phyloP scores from a whole-genome alignment of 1,140 invertebrate species.

The Propsilocerus akamusi region DNA sequence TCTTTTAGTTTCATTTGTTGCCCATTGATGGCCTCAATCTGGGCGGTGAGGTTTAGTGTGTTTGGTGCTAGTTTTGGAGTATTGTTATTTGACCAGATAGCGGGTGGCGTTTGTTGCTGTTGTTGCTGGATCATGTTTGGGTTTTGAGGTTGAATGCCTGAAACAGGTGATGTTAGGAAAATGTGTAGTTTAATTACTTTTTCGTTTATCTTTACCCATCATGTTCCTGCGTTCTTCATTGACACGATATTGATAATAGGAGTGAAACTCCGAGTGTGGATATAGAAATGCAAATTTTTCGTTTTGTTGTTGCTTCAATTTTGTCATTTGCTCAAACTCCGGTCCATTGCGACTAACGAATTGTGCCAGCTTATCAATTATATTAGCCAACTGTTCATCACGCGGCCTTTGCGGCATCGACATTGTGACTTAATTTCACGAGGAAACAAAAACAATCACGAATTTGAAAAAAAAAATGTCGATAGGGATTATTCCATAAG shows the following conservation, averaged over 20 bases:
- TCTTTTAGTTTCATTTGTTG: conserved; percentile 72
- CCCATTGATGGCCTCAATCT: conserved; percentile 31
- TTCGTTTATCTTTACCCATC: neutral
- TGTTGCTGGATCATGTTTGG: neutral
- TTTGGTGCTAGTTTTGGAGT: conserved; percentile 17
- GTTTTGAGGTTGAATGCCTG: conserved; percentile 12
- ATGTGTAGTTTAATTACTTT: neutral
- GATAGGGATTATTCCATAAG: no score
- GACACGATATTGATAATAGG: conserved; percentile 91
- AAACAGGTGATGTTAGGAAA: conserved; percentile 12
- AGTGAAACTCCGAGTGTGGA: conserved; percentile 75
- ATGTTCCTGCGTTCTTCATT: neutral
- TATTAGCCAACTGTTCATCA: conserved; percentile 82
- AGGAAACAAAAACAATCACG: no score
- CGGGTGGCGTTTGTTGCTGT: neutral
- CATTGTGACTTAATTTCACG: no score
- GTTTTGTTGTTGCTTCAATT: conserved; percentile 94
- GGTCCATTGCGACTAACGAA: conserved; percentile 97
- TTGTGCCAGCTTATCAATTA: conserved; percentile 95
- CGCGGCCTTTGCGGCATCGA: neutral
- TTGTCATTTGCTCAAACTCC: conserved; percentile 96
- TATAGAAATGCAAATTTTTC: conserved; percentile 94
- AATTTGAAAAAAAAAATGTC: no score
- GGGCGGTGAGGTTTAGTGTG: conserved; percentile 18
- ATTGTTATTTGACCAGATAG: conserved; percentile 6